Conservation (phyloP, 1,140 invertebrate genomes). For the Procambarus virginalis region DNA sequence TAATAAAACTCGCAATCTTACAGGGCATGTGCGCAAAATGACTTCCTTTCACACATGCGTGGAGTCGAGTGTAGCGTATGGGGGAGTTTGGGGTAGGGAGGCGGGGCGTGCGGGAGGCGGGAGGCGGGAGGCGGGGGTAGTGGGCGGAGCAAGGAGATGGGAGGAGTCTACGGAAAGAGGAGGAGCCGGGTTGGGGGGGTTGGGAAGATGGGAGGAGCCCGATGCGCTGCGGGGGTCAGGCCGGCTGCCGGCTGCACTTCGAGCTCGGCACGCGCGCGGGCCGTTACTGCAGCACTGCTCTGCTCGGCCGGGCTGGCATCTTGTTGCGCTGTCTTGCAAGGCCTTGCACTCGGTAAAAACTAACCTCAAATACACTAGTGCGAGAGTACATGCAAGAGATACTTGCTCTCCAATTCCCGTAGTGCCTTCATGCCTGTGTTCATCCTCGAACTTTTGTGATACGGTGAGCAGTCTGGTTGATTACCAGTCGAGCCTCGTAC, state of each 20-base stretch:
- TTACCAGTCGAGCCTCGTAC: too few relatives aligned
- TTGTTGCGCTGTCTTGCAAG: background rate
- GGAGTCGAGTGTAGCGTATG: constrained; percentile 54
- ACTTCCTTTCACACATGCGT: constrained; percentile 67
- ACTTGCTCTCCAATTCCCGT: too few relatives aligned
- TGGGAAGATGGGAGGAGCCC: constrained; percentile 19
- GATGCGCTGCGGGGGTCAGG: constrained; percentile 46
- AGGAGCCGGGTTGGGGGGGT: constrained; percentile 26
- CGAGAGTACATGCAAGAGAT: too few relatives aligned
- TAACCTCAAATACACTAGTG: background rate
- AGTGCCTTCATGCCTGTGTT: background rate
- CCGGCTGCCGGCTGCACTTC: constrained; percentile 23
- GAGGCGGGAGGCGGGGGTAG: constrained; percentile 54
- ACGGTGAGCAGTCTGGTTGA: too few relatives aligned
- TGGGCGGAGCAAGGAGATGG: constrained; percentile 63
- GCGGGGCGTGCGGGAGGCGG: constrained; percentile 42
- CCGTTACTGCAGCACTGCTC: background rate
- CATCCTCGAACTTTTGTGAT: too few relatives aligned
- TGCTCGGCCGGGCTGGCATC: background rate
- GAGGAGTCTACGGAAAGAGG: constrained; percentile 47
- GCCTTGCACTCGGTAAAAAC: background rate
- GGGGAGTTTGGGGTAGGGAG: constrained; percentile 45
- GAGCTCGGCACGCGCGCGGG: constrained; percentile 35
- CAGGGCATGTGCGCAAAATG: constrained; percentile 68
- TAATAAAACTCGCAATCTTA: constrained; percentile 66